Base-by-base conservation (phyloP, 2,797 vertebrate species). In the Ctenopoma kingsleyae region DNA sequence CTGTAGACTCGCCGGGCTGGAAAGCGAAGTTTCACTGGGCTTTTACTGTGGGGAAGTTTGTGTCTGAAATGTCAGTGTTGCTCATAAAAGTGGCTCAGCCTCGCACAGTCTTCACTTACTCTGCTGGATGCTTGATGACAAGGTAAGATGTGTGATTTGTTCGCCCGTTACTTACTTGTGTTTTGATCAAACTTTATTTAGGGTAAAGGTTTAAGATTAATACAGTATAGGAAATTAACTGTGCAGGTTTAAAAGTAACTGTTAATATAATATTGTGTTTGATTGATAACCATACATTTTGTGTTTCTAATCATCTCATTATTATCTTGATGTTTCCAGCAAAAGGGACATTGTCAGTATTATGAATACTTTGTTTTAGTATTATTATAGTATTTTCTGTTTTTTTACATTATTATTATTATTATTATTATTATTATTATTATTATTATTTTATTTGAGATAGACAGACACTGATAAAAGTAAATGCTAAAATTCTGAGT, bases 11-110 rank as follows among this genome's bases (percentile, higher is more conserved):
- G 8, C 0, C 23, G 0, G 5, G 0, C 5, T 65, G 43, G 65
- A 82, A 81, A 84, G 70, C 17, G 44, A 82, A 82, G 11, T 83
- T 78, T 59, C 68, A 79, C 65, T 73, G 82, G 73, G 80, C 23
- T 82, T 88, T 85, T 63, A 8, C 3, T 10, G n/a, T 10, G 55
- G 74, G 80, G 68, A 71, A 77, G 20, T 83, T 52, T 65, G 15
- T 6, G 19, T 10, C 15, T 35, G 35, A 76, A 36, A 48, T 66
- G 51, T 57, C 60, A 38, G 8, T 25, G 47, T 2, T 46, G 1
- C 35, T 23, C 55, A 0, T 2, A 86, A 78, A 88, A 59, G n/a
- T 3, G 22, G 0, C 0, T 0, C 8, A 43, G 13, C 40, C 3
- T 16, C 13, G 13, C 36, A 23, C 27, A 2, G 2, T 30, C 1